Evolutionary conservation across 2,888 invertebrate species (phyloP).

Genomic region (Piscicola geometra): DNA sequence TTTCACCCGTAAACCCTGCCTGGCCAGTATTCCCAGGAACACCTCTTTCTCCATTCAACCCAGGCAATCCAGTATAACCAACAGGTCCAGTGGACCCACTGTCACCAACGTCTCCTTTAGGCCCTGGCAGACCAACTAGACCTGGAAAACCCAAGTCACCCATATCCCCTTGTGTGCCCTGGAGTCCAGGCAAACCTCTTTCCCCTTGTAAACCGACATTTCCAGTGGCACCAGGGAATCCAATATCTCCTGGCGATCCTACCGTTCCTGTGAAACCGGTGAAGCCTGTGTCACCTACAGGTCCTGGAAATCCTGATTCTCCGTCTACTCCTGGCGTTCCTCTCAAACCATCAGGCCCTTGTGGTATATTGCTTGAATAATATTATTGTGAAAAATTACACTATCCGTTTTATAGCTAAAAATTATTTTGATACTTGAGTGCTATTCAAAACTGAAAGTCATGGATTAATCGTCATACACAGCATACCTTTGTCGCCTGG

Average conservation of each 20-base stretch:
- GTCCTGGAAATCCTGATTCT: constrained; percentile 23
- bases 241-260: constrained; percentile 38
- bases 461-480: too few relatives aligned
- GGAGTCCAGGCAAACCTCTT: constrained; percentile 36
- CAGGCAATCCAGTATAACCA: constrained; percentile 32
- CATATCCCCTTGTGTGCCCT: constrained; percentile 37
- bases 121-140: constrained; percentile 7
- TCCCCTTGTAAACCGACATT: constrained; percentile 37
- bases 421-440: too few relatives aligned
- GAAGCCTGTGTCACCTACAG: constrained; percentile 28
- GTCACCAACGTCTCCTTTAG: constrained; percentile 26
- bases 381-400: too few relatives aligned
- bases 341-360: constrained; percentile 28
- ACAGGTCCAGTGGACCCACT: not conserved
- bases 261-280: constrained; percentile 26
- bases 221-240: constrained; percentile 39
- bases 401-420: too few relatives aligned
- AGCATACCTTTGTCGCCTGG: not conserved
- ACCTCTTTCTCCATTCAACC: constrained; percentile 23
- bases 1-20: not conserved
- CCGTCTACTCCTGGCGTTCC: constrained; percentile 31
- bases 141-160: constrained; percentile 35
- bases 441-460: too few relatives aligned
- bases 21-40: not conserved
- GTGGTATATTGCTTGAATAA: too few relatives aligned